phyloP scores from a whole-genome alignment of 2,888 invertebrate species.

The Orthosia incerta region DNA sequence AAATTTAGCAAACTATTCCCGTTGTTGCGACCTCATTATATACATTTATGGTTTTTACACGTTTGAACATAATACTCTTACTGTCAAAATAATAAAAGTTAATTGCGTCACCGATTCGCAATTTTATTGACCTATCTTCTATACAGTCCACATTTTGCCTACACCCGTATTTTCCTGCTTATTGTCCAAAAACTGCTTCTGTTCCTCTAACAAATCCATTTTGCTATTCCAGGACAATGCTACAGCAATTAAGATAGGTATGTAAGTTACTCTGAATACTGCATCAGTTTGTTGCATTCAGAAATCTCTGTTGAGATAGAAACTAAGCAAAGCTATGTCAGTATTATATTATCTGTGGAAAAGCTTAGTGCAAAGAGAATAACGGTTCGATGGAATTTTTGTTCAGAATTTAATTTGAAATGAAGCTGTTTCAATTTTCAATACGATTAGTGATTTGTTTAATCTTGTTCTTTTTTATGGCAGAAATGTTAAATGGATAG shows the following conservation, averaged over 20 bases:
- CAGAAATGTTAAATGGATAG: no score
- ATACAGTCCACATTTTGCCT: no score
- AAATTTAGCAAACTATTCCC: neutral
- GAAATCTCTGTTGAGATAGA: neutral
- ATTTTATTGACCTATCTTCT: no score
- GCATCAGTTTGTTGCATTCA: neutral
- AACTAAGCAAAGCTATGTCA: neutral
- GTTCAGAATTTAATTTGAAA: conserved; percentile 6
- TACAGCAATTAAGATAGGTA: conserved; percentile 31
- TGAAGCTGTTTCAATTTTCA: no score
- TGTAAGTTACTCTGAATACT: conserved; percentile 1
- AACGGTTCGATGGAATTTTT: neutral
- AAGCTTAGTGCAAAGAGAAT: no score
- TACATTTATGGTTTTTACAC: no score
- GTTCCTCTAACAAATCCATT: neutral
- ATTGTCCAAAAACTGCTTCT: conserved; percentile 4
- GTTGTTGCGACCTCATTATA: no score
- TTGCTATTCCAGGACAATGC: conserved; percentile 1
- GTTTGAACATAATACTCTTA: no score
- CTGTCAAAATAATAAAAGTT: no score
- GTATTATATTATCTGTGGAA: no score
- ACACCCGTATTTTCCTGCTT: neutral
- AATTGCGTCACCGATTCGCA: no score
- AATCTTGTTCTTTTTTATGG: no score
- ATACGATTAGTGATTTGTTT: neutral